Conservation (phyloP, 2,113 vertebrate species). For the Empidonax alnorum region DNA sequence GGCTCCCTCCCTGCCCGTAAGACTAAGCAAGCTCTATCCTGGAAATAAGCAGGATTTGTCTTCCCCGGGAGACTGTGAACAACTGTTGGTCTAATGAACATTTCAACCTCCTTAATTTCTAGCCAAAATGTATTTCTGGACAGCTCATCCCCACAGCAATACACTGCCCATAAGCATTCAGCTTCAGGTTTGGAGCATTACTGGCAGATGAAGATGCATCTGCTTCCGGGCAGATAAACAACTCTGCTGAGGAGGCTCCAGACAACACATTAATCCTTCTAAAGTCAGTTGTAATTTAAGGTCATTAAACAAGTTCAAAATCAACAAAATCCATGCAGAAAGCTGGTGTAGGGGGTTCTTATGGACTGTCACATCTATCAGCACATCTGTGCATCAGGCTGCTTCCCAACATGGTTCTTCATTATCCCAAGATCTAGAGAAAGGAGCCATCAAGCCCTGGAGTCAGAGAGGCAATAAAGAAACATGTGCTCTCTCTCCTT, state of each 20-base stretch:
- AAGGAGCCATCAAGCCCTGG: neutral
- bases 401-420: neutral
- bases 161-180: neutral
- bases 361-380: neutral
- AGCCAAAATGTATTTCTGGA: constrained; percentile 21
- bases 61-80: neutral
- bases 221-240: constrained; percentile 46
- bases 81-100: constrained; percentile 10
- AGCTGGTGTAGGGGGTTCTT: neutral
- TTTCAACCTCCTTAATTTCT: neutral
- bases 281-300: constrained; percentile 36
- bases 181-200: constrained; percentile 4
- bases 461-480: neutral
- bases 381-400: neutral
- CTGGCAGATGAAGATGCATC: constrained; percentile 40
- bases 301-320: constrained; percentile 40
- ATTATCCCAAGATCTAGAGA: neutral
- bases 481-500: neutral
- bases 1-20: neutral
- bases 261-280: constrained; percentile 29
- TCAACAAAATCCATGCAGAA: constrained; percentile 8
- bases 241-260: constrained; percentile 16
- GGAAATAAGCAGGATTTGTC: constrained; percentile 2
- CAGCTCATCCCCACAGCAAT: neutral
- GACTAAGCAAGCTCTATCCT: neutral